Conservation (phyloP, 2,113 vertebrate species). For the Colius striatus region DNA sequence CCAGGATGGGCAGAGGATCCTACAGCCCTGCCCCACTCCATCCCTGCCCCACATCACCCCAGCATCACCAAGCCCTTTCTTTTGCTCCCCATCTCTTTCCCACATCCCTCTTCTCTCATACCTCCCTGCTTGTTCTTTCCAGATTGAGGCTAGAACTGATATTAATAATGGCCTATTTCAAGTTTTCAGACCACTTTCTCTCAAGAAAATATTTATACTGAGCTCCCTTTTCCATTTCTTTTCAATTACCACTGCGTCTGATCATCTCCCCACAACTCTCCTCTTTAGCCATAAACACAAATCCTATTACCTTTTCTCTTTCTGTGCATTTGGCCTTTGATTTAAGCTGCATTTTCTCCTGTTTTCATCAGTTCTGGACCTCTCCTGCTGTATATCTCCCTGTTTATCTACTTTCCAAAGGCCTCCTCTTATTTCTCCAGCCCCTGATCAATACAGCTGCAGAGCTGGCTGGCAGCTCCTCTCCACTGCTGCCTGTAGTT, state of each 20-base stretch:
- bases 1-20: neutral
- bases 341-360: slow-evolving; percentile 68
- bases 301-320: slow-evolving; percentile 62
- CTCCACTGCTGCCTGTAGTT: slow-evolving; percentile 40
- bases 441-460: slow-evolving; percentile 67
- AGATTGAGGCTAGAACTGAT: neutral
- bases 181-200: neutral
- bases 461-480: slow-evolving; percentile 53
- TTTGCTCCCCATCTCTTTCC: neutral
- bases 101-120: rapidly evolving
- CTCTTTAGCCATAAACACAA: slow-evolving; percentile 66
- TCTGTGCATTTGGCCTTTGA: slow-evolving; percentile 69
- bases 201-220: neutral
- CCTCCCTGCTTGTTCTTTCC: neutral
- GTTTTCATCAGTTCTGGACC: slow-evolving; percentile 62
- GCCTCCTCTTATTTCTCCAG: slow-evolving; percentile 34
- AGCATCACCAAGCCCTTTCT: too few relatives aligned
- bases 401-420: slow-evolving; percentile 69
- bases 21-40: neutral
- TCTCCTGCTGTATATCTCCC: slow-evolving; percentile 63
- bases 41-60: neutral
- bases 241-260: neutral
- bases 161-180: neutral
- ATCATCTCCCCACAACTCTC: neutral
- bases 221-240: neutral